A percentile compares a stretch with the other conserved stretches of the same genome.
Conservation (phyloP, 2,888 invertebrate species). For the Melanchra persicariae region DNA sequence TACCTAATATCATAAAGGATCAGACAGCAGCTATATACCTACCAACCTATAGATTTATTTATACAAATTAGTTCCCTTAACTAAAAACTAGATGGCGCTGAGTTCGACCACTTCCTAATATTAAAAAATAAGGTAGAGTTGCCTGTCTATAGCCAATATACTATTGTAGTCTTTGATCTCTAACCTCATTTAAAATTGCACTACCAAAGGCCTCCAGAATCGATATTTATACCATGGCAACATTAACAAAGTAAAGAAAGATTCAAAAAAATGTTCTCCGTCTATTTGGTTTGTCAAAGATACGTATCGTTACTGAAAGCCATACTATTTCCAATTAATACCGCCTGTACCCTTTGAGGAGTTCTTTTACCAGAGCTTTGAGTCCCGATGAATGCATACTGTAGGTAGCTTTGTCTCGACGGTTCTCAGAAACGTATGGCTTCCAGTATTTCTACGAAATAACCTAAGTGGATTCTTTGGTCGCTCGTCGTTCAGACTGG, state of each 20-base stretch:
- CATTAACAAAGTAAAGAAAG: background rate
- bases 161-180: no score
- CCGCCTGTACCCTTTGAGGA: conserved; percentile 35
- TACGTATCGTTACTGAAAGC: conserved; percentile 5
- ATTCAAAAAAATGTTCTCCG: background rate
- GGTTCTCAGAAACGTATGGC: conserved; percentile 18
- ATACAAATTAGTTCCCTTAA: no score
- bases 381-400: conserved; percentile 37
- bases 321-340: conserved; percentile 73
- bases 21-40: no score
- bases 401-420: conserved; percentile 6
- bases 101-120: no score
- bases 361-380: conserved; percentile 61
- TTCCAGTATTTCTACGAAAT: background rate
- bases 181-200: no score
- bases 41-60: no score
- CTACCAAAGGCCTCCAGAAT: no score
- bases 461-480: background rate
- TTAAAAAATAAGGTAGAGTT: no score
- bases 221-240: no score
- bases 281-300: background rate
- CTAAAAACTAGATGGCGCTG: no score
- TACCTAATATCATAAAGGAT: no score
- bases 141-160: no score
- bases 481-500: background rate